These are phyloP conservation scores for Microhierax caerulescens DNA, from an alignment of 2,797 vertebrate species.

Conservation along the genomic window DNA sequence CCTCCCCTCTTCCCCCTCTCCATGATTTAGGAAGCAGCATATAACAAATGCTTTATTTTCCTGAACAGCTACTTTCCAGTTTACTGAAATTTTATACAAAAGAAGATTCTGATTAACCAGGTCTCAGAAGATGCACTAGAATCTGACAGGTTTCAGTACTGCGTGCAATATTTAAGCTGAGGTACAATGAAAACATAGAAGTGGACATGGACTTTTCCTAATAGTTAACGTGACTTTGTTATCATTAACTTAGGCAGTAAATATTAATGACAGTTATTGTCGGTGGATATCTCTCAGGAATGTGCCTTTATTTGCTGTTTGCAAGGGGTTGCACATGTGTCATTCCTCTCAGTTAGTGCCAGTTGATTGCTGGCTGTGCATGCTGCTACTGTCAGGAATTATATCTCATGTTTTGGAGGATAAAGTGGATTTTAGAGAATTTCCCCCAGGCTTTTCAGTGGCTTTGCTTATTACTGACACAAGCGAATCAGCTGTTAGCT, in stretches of 20 bases:
- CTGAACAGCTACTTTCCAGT: background rate
- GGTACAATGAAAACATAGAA: background rate
- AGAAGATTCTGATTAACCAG: background rate
- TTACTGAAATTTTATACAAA: background rate
- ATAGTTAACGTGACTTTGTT: background rate
- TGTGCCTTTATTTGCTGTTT: background rate
- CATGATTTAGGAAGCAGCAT: background rate
- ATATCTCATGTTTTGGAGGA: background rate
- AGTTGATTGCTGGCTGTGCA: background rate
- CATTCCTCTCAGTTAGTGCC: background rate
- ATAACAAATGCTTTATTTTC: background rate
- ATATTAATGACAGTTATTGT: background rate
- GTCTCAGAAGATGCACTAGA: background rate
- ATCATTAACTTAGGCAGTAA: background rate
- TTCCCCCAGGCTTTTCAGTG: background rate
- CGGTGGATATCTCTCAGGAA: background rate
- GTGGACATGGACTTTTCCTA: background rate
- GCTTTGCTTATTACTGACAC: background rate
- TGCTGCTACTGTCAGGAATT: background rate
- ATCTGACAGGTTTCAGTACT: background rate
- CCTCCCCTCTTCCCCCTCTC: background rate
- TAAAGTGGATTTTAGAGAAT: background rate
- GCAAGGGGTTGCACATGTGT: rapidly evolving
- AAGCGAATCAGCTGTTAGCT: background rate
- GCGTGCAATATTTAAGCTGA: background rate